These are phyloP conservation scores for Metaphire vulgaris DNA, from an alignment of 1,140 invertebrate genomes.

Conservation along the genomic window DNA sequence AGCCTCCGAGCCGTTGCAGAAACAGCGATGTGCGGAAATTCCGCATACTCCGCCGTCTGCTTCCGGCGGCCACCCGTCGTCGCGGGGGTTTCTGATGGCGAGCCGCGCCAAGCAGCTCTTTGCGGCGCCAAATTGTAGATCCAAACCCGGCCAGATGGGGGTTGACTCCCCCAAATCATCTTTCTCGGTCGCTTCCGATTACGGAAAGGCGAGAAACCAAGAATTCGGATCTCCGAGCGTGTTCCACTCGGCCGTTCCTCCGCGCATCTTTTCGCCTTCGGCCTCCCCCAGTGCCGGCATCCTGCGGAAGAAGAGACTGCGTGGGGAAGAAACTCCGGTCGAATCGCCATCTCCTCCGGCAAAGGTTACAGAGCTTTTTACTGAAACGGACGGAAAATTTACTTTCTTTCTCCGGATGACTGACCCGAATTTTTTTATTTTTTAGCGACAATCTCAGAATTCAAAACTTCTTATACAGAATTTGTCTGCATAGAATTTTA, in stretches of 20 bases:
- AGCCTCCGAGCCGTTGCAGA: background rate
- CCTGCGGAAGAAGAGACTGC: slow-evolving; percentile 35
- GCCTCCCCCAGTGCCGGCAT: slow-evolving; percentile 45
- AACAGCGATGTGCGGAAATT: background rate
- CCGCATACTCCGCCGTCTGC: background rate
- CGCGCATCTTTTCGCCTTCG: slow-evolving; percentile 37
- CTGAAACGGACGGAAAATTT: too few relatives aligned
- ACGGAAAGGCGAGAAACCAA: background rate
- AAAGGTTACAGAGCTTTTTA: slow-evolving; percentile 41
- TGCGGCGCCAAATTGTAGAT: background rate
- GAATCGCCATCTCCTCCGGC: slow-evolving; percentile 39
- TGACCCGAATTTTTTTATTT: too few relatives aligned
- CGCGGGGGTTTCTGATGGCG: background rate
- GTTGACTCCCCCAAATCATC: background rate
- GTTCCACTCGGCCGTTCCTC: slow-evolving; percentile 31
- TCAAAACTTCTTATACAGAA: too few relatives aligned
- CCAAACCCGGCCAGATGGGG: background rate
- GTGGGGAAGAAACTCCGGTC: slow-evolving; percentile 20
- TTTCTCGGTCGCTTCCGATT: background rate
- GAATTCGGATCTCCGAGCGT: background rate
- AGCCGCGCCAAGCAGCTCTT: background rate
- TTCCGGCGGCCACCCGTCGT: background rate
- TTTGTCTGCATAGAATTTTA: too few relatives aligned
- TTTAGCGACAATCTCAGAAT: too few relatives aligned
- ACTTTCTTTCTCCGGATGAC: too few relatives aligned